Conservation (phyloP, 2,113 vertebrate genomes). For the Cavia porcellus region DNA sequence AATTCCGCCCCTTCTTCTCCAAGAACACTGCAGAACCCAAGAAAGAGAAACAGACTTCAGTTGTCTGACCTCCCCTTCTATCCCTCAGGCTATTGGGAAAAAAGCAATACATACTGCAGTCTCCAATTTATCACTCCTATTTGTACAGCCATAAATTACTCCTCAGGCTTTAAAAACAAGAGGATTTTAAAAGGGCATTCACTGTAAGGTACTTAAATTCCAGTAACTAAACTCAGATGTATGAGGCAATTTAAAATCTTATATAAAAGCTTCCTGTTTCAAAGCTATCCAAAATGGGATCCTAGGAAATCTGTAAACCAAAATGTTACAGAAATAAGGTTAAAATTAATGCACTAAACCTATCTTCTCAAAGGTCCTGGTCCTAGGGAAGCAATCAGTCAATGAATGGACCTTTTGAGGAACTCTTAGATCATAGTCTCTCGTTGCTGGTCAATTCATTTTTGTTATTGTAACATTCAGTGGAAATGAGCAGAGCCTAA, state of each 20-base stretch:
- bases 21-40: slow-evolving; percentile 15
- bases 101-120: slow-evolving; percentile 73
- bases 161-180: slow-evolving; percentile 83
- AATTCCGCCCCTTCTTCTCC: slow-evolving; percentile 36
- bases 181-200: slow-evolving; percentile 77
- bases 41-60: slow-evolving; percentile 68
- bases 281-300: slow-evolving; percentile 61
- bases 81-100: slow-evolving; percentile 64
- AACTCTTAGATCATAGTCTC: slow-evolving; percentile 21
- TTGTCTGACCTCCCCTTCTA: slow-evolving; percentile 70
- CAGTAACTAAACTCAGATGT: slow-evolving; percentile 83
- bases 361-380: slow-evolving; percentile 20
- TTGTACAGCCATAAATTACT: slow-evolving; percentile 84
- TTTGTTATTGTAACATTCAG: slow-evolving; percentile 14
- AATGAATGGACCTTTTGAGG: slow-evolving; percentile 9
- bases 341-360: slow-evolving; percentile 17
- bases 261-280: slow-evolving; percentile 76
- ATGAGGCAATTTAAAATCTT: slow-evolving; percentile 82
- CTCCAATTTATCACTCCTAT: slow-evolving; percentile 78
- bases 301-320: slow-evolving; percentile 31
- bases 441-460: slow-evolving; percentile 42
- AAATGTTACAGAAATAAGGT: slow-evolving; percentile 27
- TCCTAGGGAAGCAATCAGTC: not conserved
- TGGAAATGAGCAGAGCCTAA: slow-evolving; percentile 26
- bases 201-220: slow-evolving; percentile 77